Conservation (phyloP, 2,113 vertebrate genomes). For the Sus scrofa region T2T-Sscrofa CM000813.6:3563501-3564000, state of each 20-base stretch:
- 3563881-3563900: too few relatives aligned
- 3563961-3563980: too few relatives aligned
- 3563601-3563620: too few relatives aligned
- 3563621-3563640: accelerated
- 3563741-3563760: accelerated
- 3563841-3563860: neutral
- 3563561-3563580: too few relatives aligned
- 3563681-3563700: neutral
- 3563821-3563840: neutral
- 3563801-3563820: neutral
- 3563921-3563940: neutral
- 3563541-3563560: too few relatives aligned
- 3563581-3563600: neutral
- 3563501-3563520: too few relatives aligned
- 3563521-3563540: too few relatives aligned
- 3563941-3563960: neutral
- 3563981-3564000: neutral
- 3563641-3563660: neutral
- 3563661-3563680: neutral
- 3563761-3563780: neutral
- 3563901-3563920: accelerated
- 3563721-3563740: neutral
- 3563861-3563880: neutral
- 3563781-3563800: accelerated
- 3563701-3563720: neutral